Conservation (phyloP, 1,140 invertebrate species). For the Drosophila repleta region DNA sequence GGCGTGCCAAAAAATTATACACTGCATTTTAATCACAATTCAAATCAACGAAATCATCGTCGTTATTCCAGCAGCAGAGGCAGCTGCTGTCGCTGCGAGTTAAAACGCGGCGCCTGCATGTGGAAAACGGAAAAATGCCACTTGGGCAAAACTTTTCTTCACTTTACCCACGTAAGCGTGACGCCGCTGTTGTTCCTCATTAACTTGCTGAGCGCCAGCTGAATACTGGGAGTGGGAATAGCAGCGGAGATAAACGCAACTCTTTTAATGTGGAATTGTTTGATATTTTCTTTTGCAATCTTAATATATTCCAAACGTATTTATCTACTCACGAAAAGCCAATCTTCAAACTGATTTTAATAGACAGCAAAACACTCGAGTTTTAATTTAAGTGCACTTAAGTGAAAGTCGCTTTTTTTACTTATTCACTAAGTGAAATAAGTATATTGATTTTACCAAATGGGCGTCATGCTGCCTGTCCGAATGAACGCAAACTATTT, state of each 20-base stretch:
- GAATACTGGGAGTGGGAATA: constrained; percentile 17
- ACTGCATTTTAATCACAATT: constrained; percentile 83
- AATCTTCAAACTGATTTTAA: too few species aligned
- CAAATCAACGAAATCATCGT: constrained; percentile 80
- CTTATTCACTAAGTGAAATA: too few species aligned
- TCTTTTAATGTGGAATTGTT: not conserved
- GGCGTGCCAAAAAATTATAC: constrained; percentile 68
- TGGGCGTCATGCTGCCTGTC: too few species aligned
- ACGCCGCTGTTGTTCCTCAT: constrained; percentile 44
- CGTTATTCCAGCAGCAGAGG: constrained; percentile 62
- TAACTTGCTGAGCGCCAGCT: constrained; percentile 39
- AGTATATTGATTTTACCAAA: too few species aligned
- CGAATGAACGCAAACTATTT: too few species aligned
- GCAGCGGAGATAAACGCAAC: not conserved
- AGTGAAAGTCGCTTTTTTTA: too few species aligned
- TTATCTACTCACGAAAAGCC: too few species aligned
- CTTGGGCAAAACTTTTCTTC: constrained; percentile 46
- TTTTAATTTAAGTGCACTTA: too few species aligned
- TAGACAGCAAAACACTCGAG: too few species aligned
- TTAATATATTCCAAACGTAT: not conserved
- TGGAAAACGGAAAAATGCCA: constrained; percentile 46
- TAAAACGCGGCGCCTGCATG: constrained; percentile 43
- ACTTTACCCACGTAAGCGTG: constrained; percentile 11
- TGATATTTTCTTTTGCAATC: not conserved
- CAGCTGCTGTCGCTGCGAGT: constrained; percentile 52